Base-by-base conservation (phyloP, 2,113 vertebrate species). In the Peromyscus maniculatus region DNA sequence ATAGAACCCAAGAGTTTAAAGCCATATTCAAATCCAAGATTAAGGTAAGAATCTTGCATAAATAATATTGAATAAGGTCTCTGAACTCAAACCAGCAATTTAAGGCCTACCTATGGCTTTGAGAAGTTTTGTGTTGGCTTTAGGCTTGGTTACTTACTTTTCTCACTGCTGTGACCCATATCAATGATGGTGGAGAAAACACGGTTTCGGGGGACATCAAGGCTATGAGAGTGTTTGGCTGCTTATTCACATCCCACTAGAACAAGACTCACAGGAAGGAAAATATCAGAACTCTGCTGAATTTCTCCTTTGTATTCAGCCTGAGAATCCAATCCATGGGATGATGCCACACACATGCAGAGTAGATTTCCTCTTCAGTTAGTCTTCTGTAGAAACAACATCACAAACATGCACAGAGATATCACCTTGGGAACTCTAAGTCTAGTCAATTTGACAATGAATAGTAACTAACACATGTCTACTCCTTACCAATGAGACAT, bases 11-110 rank as follows among this genome's bases (percentile, higher is more conserved):
- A 91, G 87, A 59, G 67, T 93, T 16, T 75, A 87, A 72, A 96
- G 62, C 46, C 55, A 91, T 96, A 95, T 82, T 91, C 79, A 97
- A 92, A 96, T 94, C 89, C 90, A 43, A 43, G 43, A 43, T 43
- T 43, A 43, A 43, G 59, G 82, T 74, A 31, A 84, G 79, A 91
- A 87, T 80, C 83, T 88, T 77, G 59, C 66, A 84, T 94, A 96
- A 97, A 83, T 95, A 93, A 96, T 91, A 88, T 4, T 89, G 86
- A 92, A n/a, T 72, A 39, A 86, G 87, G n/a, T 69, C 39, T 72
- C 93, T 71, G 71, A 78, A 79, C 49, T 46, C 52, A 83, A 74
- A 79, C 33, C n/a, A n/a, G 80, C 12, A 39, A 90, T n/a, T 74
- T 49, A 82, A 82, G 83, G 59, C 1, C 49, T 78, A 82, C 24